phyloP scores from a whole-genome alignment of 2,888 invertebrate species.

The Drosophila trichaetosa region DNA sequence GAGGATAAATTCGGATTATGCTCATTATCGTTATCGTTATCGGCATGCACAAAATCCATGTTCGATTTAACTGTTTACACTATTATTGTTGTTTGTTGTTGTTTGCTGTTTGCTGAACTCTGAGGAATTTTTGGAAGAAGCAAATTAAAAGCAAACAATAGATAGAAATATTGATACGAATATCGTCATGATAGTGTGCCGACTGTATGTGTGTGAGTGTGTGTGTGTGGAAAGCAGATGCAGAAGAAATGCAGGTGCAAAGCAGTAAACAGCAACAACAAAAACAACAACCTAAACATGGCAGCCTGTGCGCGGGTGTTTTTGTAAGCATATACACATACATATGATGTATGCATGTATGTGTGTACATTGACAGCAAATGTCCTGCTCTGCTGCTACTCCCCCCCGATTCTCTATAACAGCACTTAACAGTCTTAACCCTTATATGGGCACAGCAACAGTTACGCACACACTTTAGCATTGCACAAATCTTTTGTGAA shows the following conservation, averaged over 20 bases:
- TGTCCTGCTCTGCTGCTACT: conserved; percentile 30
- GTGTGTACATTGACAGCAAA: conserved; percentile 16
- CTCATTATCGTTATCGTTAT: conserved; percentile 74
- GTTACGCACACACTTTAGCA: conserved; percentile 42
- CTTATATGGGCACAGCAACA: conserved; percentile 37
- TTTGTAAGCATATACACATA: neutral
- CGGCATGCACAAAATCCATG: conserved; percentile 61
- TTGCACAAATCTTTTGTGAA: conserved; percentile 7
- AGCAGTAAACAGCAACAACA: conserved; percentile 50
- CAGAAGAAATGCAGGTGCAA: conserved; percentile 50
- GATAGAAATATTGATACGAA: conserved; percentile 38
- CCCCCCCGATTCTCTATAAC: neutral
- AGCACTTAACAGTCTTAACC: conserved; percentile 1
- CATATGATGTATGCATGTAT: neutral
- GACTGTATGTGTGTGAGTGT: conserved; percentile 12
- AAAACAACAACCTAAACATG: conserved; percentile 40
- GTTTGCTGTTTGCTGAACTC: conserved; percentile 30
- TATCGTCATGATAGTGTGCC: conserved; percentile 31
- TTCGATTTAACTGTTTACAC: conserved; percentile 31
- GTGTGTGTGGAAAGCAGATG: conserved; percentile 30
- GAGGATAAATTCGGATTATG: conserved; percentile 71
- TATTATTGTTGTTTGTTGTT: conserved; percentile 33
- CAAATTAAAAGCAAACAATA: conserved; percentile 55
- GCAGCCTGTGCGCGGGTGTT: conserved; percentile 18
- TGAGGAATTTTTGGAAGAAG: conserved; percentile 54